These are phyloP conservation scores for Hozukius guyotensis DNA, from an alignment of 2,797 vertebrate species.

Conservation along the genomic window DNA sequence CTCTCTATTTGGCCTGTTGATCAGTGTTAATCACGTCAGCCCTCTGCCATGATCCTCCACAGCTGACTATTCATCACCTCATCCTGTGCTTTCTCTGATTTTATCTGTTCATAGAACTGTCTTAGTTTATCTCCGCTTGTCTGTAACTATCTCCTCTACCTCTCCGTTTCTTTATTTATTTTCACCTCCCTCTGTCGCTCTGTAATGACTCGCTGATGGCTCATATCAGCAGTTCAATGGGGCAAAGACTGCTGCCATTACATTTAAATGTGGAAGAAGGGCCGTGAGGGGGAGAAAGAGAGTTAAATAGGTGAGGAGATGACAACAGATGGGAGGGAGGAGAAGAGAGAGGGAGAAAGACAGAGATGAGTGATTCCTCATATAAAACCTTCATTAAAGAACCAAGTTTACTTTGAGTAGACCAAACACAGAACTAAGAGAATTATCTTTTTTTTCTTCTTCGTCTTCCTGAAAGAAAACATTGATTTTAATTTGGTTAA, in stretches of 20 bases:
- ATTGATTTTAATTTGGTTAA: not conserved
- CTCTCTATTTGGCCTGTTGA: not conserved
- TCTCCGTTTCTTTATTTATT: not conserved
- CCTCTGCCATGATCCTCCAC: not conserved
- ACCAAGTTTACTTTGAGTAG: not conserved
- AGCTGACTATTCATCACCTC: not conserved
- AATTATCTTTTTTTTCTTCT: not conserved
- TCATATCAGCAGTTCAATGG: slow-evolving; percentile 26
- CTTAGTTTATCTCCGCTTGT: not conserved
- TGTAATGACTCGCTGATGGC: slow-evolving; percentile 23
- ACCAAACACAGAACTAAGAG: not conserved
- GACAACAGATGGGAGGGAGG: not conserved
- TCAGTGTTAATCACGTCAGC: slow-evolving; percentile 1
- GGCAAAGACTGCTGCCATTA: slow-evolving; percentile 1
- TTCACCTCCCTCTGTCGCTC: not conserved
- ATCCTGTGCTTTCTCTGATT: too few species aligned
- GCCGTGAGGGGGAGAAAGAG: not conserved
- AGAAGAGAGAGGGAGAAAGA: not conserved
- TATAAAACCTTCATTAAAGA: not conserved
- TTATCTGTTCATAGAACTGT: not conserved
- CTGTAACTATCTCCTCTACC: not conserved
- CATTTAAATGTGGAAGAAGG: slow-evolving; percentile 18
- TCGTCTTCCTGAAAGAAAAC: not conserved
- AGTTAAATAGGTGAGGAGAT: not conserved
- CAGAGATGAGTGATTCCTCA: not conserved